phyloP scores from a whole-genome alignment of 1,140 invertebrate species.

The Archivesica marissinica region DNA sequence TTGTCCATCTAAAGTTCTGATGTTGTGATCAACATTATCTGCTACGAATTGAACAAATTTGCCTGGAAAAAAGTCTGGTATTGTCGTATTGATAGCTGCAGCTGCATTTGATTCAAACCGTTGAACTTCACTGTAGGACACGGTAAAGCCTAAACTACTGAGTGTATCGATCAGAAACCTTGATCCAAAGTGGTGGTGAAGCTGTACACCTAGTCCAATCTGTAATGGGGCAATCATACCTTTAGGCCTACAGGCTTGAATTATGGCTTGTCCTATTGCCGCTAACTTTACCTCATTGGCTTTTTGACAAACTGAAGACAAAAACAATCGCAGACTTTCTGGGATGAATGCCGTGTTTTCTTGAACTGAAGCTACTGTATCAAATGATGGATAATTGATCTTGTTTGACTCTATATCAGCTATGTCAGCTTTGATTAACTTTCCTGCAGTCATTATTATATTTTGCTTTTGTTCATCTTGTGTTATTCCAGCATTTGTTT shows the following conservation, averaged over 20 bases:
- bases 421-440: slow-evolving; percentile 36
- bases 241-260: slow-evolving; percentile 62
- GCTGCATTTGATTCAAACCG: slow-evolving; percentile 59
- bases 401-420: neutral
- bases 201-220: slow-evolving; percentile 65
- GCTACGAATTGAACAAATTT: slow-evolving; percentile 57
- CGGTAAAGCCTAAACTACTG: slow-evolving; percentile 64
- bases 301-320: slow-evolving; percentile 39
- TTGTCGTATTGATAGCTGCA: slow-evolving; percentile 22
- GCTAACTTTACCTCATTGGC: slow-evolving; percentile 33
- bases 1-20: slow-evolving; percentile 59
- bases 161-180: slow-evolving; percentile 66
- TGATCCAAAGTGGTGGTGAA: slow-evolving; percentile 69
- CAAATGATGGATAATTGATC: slow-evolving; percentile 13
- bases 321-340: slow-evolving; percentile 15
- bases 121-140: slow-evolving; percentile 65
- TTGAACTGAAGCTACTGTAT: slow-evolving; percentile 5
- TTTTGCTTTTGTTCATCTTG: too few species aligned
- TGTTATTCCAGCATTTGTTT: too few species aligned
- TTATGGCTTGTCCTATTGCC: slow-evolving; percentile 66
- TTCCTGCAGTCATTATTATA: too few species aligned
- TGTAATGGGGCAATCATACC: slow-evolving; percentile 66
- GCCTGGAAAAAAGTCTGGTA: neutral
- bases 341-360: slow-evolving; percentile 8
- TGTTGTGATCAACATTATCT: slow-evolving; percentile 70